Conservation (phyloP, 2,888 invertebrate genomes). For the Endotricha flammealis region DNA sequence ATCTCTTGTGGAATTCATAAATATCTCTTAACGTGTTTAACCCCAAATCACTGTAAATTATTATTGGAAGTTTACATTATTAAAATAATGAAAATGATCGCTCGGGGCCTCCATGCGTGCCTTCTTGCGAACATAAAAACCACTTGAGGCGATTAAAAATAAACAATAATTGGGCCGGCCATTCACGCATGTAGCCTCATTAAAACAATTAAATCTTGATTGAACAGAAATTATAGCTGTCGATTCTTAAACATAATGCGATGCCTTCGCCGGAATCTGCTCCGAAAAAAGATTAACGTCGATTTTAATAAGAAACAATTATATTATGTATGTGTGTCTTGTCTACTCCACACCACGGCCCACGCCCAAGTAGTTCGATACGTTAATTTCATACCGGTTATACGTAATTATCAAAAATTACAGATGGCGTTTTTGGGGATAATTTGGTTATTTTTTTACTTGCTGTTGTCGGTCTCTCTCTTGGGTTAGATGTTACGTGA, state of each 20-base stretch:
- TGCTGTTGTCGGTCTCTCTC: conserved; percentile 23
- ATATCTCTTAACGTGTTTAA: conserved; percentile 76
- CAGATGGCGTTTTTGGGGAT: conserved; percentile 62
- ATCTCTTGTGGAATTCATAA: conserved; percentile 65
- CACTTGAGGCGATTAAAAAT: conserved; percentile 78
- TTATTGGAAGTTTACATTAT: conserved; percentile 78
- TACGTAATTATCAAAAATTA: conserved; percentile 75
- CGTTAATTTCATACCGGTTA: conserved; percentile 61
- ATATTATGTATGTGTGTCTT: conserved; percentile 66
- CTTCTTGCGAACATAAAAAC: conserved; percentile 75
- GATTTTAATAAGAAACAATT: conserved; percentile 78
- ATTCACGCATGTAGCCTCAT: conserved; percentile 78
- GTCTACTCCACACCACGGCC: conserved; percentile 44
- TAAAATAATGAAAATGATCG: conserved; percentile 79
- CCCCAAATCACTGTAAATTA: conserved; percentile 78
- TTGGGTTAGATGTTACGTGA: conserved; percentile 28
- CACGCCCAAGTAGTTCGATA: conserved; percentile 68
- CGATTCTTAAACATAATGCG: conserved; percentile 77
- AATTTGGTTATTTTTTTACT: conserved; percentile 58
- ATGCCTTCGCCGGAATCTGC: conserved; percentile 67
- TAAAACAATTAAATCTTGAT: conserved; percentile 80
- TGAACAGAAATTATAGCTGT: conserved; percentile 79
- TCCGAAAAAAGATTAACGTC: conserved; percentile 75
- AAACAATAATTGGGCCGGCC: conserved; percentile 78
- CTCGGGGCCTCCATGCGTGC: conserved; percentile 71